Conservation (phyloP, 2,797 vertebrate genomes). For the Acropternis orthonyx region DNA sequence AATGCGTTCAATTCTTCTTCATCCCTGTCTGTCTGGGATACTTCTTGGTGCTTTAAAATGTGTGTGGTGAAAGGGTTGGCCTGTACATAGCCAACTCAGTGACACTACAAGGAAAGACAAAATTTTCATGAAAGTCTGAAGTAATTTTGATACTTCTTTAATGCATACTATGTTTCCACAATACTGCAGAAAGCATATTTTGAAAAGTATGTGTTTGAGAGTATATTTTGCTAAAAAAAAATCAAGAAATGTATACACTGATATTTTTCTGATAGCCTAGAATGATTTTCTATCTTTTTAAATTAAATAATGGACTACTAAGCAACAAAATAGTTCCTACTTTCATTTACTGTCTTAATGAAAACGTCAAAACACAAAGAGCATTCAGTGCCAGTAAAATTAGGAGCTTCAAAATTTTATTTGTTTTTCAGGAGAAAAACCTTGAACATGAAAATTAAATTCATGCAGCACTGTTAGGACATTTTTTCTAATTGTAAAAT, state of each 20-base stretch:
- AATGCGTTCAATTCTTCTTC: not conserved
- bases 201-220: not conserved
- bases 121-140: not conserved
- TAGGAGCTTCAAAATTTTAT: not conserved
- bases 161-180: not conserved
- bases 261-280: not conserved
- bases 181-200: not conserved
- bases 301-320: not conserved
- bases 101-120: not conserved
- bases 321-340: not conserved
- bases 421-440: not conserved
- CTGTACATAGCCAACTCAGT: not conserved
- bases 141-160: not conserved
- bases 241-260: not conserved
- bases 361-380: not conserved
- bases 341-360: not conserved
- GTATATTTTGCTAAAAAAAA: not conserved
- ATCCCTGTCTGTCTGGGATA: not conserved
- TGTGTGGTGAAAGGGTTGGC: not conserved
- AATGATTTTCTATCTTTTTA: not conserved
- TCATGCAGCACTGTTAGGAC: not conserved
- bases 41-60: not conserved
- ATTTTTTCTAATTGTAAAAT: not conserved
- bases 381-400: not conserved
- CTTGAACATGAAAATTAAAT: not conserved